Conservation (phyloP, 2,113 vertebrate genomes). For the Triplophysa dalaica region DNA sequence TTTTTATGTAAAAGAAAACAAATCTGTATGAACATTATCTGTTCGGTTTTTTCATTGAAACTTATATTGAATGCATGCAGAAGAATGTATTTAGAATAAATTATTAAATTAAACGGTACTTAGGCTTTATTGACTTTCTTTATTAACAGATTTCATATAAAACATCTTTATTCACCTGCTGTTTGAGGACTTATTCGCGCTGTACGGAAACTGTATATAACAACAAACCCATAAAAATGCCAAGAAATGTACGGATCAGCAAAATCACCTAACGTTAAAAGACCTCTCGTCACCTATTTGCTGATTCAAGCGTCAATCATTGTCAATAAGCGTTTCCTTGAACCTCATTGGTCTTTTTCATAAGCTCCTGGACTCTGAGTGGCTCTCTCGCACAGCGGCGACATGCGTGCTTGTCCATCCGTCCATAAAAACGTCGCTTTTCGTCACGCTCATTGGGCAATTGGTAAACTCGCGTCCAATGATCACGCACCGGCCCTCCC, state of each 20-base stretch:
- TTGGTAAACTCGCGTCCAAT: background rate
- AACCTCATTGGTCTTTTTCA: slow-evolving; percentile 20
- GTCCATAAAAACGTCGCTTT: background rate
- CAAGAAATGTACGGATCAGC: background rate
- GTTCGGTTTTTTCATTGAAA: background rate
- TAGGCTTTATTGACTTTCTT: background rate
- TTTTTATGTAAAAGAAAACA: background rate
- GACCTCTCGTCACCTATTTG: background rate
- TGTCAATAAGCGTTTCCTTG: slow-evolving; percentile 4
- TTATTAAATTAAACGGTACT: slow-evolving; percentile 25
- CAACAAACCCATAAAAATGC: background rate
- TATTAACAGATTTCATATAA: background rate
- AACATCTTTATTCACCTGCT: background rate
- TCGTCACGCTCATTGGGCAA: background rate
- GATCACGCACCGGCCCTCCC: background rate
- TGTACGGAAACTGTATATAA: background rate
- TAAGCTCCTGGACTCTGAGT: slow-evolving; percentile 16
- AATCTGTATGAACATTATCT: background rate
- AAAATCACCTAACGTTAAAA: slow-evolving; percentile 18
- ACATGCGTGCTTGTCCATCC: background rate
- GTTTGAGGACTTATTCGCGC: background rate
- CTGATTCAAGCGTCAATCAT: slow-evolving; percentile 9
- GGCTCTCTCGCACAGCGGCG: slow-evolving; percentile 33
- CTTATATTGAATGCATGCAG: slow-evolving; percentile 30
- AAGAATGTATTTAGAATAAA: slow-evolving; percentile 28